These are phyloP conservation scores for Anthrax anthrax DNA, from an alignment of 2,888 invertebrate genomes.

Conservation along the genomic window DNA sequence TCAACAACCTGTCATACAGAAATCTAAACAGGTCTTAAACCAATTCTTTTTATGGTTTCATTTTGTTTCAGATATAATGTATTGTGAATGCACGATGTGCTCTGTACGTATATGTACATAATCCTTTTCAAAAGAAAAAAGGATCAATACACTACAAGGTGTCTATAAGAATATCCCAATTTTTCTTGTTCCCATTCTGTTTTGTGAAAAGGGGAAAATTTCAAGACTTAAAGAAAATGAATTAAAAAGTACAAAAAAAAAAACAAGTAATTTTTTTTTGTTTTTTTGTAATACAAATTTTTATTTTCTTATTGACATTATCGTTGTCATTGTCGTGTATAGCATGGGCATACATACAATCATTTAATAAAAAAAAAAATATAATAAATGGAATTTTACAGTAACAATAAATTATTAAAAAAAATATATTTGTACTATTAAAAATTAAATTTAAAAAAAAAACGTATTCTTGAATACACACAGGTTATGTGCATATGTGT, in stretches of 20 bases:
- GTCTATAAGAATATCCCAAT: not conserved
- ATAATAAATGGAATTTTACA: not conserved
- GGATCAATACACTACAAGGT: not conserved
- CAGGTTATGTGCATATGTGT: no score
- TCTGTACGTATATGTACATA: not conserved
- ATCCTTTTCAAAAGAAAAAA: not conserved
- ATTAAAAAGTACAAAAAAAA: not conserved
- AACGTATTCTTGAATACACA: no score
- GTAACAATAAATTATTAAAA: not conserved
- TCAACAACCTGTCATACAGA: not conserved
- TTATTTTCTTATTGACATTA: no score
- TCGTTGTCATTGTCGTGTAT: no score
- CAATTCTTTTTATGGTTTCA: not conserved
- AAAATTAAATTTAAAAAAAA: not conserved
- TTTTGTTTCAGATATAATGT: not conserved
- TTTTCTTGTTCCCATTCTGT: not conserved
- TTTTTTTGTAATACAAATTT: not conserved
- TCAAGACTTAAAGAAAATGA: no score
- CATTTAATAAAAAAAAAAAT: not conserved
- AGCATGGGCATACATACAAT: not conserved
- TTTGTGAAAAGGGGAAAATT: no score
- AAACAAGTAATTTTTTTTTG: not conserved
- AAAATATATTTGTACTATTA: not conserved
- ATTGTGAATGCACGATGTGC: no score
- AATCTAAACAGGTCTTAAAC: not conserved